These are phyloP conservation scores for Schizopygopsis malacanthus DNA, from an alignment of 2,797 vertebrate genomes.

Conservation along the genomic window DNA sequence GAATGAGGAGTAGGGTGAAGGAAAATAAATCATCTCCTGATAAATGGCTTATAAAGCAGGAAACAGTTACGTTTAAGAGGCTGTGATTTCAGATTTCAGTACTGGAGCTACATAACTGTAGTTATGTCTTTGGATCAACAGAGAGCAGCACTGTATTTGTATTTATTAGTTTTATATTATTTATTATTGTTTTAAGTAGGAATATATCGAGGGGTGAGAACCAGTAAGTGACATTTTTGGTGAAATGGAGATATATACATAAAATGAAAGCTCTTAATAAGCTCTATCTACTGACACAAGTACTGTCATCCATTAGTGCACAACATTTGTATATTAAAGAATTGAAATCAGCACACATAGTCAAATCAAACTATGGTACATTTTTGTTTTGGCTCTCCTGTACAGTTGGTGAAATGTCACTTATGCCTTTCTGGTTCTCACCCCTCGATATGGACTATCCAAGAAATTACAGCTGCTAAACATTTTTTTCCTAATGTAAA, in stretches of 20 bases:
- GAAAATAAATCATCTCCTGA: neutral
- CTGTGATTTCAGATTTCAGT: neutral
- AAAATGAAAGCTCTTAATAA: too few species aligned
- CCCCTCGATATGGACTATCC: neutral
- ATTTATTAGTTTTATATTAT: neutral
- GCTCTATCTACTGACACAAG: too few species aligned
- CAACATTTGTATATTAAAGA: too few species aligned
- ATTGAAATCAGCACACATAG: too few species aligned
- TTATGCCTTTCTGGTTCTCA: too few species aligned
- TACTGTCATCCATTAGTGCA: too few species aligned
- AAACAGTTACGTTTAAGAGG: neutral
- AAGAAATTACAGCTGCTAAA: neutral
- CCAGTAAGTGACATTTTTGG: too few species aligned
- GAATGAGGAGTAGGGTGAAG: neutral
- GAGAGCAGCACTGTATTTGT: slow-evolving; percentile 35
- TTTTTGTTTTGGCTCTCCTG: too few species aligned
- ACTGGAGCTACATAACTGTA: neutral
- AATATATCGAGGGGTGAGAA: neutral
- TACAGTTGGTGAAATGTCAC: too few species aligned
- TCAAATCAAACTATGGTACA: too few species aligned
- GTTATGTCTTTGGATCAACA: slow-evolving; percentile 9
- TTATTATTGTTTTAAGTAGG: neutral
- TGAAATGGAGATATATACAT: too few species aligned
- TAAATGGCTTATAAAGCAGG: neutral
- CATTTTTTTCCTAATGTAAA: neutral